phyloP scores from a whole-genome alignment of 2,113 vertebrate genomes.

The Seriola aureovittata region DNA sequence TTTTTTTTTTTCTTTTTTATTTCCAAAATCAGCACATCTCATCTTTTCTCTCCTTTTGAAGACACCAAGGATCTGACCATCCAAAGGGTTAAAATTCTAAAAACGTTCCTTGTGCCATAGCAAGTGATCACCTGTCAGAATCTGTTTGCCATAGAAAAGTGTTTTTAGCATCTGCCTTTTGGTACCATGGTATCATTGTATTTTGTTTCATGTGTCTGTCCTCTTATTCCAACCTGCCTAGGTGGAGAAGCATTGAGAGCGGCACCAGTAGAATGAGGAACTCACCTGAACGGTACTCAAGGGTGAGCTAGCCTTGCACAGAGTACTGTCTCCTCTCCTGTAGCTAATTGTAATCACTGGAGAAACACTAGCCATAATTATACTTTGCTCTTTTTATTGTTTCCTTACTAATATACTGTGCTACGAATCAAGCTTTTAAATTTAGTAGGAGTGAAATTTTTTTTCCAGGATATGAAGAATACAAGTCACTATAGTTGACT shows the following conservation, averaged over 20 bases:
- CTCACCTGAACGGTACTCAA: constrained; percentile 87
- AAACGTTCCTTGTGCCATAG: constrained; percentile 50
- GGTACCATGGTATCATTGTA: constrained; percentile 68
- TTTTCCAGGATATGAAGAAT: constrained; percentile 34
- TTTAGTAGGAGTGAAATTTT: not conserved
- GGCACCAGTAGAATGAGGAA: constrained; percentile 84
- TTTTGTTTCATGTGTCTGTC: constrained; percentile 85
- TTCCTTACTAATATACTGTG: constrained; percentile 37
- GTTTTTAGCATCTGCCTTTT: constrained; percentile 67
- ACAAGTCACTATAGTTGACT: constrained; percentile 42
- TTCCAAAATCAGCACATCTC: constrained; percentile 39
- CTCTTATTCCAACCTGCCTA: constrained; percentile 88
- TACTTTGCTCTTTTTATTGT: constrained; percentile 32
- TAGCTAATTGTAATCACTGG: constrained; percentile 73
- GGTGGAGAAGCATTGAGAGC: constrained; percentile 84
- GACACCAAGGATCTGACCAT: constrained; percentile 63
- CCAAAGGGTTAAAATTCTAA: constrained; percentile 75
- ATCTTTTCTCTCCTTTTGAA: constrained; percentile 59
- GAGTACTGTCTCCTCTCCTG: constrained; percentile 83
- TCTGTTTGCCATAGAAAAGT: constrained; percentile 36
- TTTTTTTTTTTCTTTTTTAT: constrained; percentile 19
- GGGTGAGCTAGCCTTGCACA: constrained; percentile 88
- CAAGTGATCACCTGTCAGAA: constrained; percentile 43
- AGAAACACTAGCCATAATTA: constrained; percentile 55
- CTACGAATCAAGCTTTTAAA: constrained; percentile 23